Base-by-base conservation (phyloP, 1,140 invertebrate genomes). In the Drosophila aff. region DNA sequence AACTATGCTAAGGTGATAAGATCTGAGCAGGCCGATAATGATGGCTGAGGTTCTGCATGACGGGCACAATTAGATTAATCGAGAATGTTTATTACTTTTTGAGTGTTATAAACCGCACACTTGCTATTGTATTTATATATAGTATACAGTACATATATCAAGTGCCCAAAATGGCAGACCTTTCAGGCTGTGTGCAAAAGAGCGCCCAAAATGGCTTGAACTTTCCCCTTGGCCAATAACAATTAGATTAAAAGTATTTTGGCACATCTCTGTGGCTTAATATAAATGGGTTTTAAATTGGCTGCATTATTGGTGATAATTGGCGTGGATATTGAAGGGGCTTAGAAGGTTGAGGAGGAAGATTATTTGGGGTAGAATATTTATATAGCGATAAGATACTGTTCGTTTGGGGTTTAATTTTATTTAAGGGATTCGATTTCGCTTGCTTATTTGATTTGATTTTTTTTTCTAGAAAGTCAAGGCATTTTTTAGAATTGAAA, bases 1-100 rank as follows among this genome's bases (percentile, higher is more conserved):
- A 50, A 50, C n/a, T 38, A 15, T 31, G n/a, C 44, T 50, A 26
- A 23, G 18, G 23, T 60, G 69, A 73, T 73, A 73, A 73, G 67
- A 43, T 60, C 28, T 21, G 16, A 16, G 16, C 41, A 9, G 2
- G 5, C 33, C 46, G 69, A 73, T 73, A 73, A 50, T 50, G 2
- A 28, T 11, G 68, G 72, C 67, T 52, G 46, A 38, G 38, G 44
- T 16, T 73, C 36, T 38, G 55, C 53, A 73, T 73, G 69, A 73
- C 69, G 23, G 41, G 55, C 69, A 72, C 53, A 52, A 73, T 73
- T 61, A 49, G 38, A 52, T 73, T 73, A 72, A 61, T 61, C 67
- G 50, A 73, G 13, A 50, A 49, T 44, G 38, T 73, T 73, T 73
- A 73, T 61, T 9, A 55, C 46, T 28, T 38, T 21, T 72, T 23